Evolutionary conservation across 2,113 vertebrate genomes (phyloP).

Genomic region (Gadus macrocephalus): DNA sequence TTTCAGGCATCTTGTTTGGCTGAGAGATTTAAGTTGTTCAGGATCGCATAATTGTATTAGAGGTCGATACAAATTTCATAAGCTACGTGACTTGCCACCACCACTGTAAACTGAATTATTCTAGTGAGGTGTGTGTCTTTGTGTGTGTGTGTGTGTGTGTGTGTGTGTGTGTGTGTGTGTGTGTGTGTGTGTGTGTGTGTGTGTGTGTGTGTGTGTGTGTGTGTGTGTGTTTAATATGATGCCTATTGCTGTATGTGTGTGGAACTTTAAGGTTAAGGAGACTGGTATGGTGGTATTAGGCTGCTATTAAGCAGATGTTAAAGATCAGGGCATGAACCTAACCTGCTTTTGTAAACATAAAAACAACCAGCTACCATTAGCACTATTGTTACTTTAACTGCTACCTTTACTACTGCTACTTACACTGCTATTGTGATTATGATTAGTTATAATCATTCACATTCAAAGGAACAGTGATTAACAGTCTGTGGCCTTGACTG

Average conservation of each 20-base stretch:
- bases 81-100: conserved; percentile 46
- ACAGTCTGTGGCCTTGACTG: too few relatives aligned
- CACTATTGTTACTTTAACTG: not conserved
- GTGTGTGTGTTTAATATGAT: not conserved
- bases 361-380: not conserved
- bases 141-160: conserved; percentile 11
- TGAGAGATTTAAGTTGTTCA: conserved; percentile 54
- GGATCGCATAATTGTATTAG: conserved; percentile 56
- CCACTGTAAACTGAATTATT: too few relatives aligned
- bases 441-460: too few relatives aligned
- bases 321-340: too few relatives aligned
- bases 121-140: not conserved
- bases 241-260: not conserved
- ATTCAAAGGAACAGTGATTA: too few relatives aligned
- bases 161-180: conserved; percentile 3
- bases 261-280: too few relatives aligned
- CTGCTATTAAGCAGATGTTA: too few relatives aligned
- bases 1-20: conserved; percentile 50
- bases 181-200: not conserved
- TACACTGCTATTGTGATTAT: too few relatives aligned
- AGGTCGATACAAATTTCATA: conserved; percentile 67
- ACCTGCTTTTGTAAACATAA: too few relatives aligned
- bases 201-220: not conserved
- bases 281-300: too few relatives aligned
- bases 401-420: conserved; percentile 6